phyloP scores from a whole-genome alignment of 2,113 vertebrate genomes.

The Montifringilla adamsi region DNA sequence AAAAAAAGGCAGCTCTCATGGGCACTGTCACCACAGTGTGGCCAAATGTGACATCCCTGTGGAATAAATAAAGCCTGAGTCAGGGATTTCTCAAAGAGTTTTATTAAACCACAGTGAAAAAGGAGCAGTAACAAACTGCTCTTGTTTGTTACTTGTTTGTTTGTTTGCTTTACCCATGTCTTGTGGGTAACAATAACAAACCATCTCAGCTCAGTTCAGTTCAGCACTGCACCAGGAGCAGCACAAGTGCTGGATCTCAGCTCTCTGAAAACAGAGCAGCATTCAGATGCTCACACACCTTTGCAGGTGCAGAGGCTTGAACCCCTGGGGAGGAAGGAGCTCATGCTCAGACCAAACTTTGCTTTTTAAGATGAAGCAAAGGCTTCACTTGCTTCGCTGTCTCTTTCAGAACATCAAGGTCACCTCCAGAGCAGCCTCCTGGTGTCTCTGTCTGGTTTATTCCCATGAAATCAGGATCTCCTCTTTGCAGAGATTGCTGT shows the following conservation, averaged over 20 bases:
- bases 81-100: neutral
- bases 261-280: neutral
- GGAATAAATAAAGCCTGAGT: neutral
- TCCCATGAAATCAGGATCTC: neutral
- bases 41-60: neutral
- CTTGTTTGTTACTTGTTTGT: neutral
- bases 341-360: fast-evolving
- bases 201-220: neutral
- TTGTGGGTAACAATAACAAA: neutral
- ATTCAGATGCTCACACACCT: neutral
- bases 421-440: neutral
- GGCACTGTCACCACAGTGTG: neutral
- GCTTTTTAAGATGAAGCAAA: neutral
- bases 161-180: neutral
- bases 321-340: neutral
- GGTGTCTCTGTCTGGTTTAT: neutral
- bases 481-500: fast-evolving
- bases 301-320: neutral
- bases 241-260: neutral
- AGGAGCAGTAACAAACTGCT: neutral
- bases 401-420: fast-evolving
- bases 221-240: neutral
- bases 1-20: neutral
- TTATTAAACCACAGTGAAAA: constrained; percentile 27
- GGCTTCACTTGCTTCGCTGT: fast-evolving